phyloP scores from a whole-genome alignment of 1,140 invertebrate genomes.

The Zaprionus ghesquierei region DNA sequence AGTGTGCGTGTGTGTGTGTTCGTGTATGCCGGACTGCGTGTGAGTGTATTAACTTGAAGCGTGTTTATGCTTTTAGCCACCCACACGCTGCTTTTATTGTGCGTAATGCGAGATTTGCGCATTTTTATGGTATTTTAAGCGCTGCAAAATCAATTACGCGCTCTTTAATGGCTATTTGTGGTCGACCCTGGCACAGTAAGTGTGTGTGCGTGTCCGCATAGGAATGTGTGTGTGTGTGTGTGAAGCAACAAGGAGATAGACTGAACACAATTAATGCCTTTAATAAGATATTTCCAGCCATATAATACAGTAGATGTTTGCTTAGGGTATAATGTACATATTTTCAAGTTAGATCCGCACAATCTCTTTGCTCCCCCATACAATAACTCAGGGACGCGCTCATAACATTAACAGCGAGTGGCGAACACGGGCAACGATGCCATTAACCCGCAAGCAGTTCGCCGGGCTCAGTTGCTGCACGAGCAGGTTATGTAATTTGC shows the following conservation, averaged over 20 bases:
- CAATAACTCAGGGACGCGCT: constrained; percentile 9
- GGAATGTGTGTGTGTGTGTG: neutral
- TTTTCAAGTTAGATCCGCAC: neutral
- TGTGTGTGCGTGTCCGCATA: neutral
- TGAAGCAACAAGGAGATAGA: neutral
- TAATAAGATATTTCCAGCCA: neutral
- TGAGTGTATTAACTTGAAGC: constrained; percentile 36
- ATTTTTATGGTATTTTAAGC: constrained; percentile 67
- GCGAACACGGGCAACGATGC: constrained; percentile 48
- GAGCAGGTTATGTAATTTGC: constrained; percentile 29
- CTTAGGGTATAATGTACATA: neutral
- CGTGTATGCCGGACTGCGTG: neutral
- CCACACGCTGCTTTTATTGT: constrained; percentile 40
- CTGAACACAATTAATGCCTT: neutral
- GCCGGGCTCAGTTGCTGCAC: constrained; percentile 12
- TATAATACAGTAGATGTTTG: neutral
- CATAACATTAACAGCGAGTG: constrained; percentile 14
- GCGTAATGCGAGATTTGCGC: constrained; percentile 55
- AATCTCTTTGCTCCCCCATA: neutral
- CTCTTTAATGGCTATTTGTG: constrained; percentile 55
- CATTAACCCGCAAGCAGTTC: constrained; percentile 49
- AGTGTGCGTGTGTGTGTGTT: constrained; percentile 12
- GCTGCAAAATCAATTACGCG: constrained; percentile 62
- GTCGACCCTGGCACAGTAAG: neutral
- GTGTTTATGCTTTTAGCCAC: constrained; percentile 33